These are phyloP conservation scores for Hydra vulgaris DNA, from an alignment of 30 jellyfish, hydroid and myxozoan species.

Conservation along the genomic window DNA sequence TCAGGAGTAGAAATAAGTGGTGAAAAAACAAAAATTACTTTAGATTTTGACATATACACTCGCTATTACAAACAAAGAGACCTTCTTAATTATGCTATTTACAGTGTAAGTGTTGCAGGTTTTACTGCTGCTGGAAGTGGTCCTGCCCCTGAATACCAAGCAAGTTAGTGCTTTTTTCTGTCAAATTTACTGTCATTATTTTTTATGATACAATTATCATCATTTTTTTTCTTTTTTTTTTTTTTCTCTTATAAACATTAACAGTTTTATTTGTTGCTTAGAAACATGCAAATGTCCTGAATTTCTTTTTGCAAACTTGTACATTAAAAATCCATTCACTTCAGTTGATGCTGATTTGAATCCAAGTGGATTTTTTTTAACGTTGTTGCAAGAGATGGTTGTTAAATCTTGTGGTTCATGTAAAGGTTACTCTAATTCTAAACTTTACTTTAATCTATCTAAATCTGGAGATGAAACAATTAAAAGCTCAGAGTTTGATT, in stretches of 20 bases:
- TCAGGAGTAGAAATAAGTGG: constrained; percentile 4
- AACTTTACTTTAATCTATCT: constrained; percentile 33
- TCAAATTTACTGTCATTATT: not conserved
- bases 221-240: not conserved
- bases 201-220: too few species aligned
- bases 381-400: constrained; percentile 26
- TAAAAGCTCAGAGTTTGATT: constrained; percentile 15
- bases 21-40: not conserved
- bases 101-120: constrained; percentile 17
- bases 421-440: constrained; percentile 18
- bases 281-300: constrained; percentile 55
- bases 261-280: constrained; percentile 4
- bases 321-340: constrained; percentile 37
- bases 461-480: constrained; percentile 32
- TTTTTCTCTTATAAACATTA: not conserved
- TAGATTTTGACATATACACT: constrained; percentile 11
- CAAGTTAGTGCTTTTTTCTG: not conserved
- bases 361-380: constrained; percentile 38
- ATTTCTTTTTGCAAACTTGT: constrained; percentile 50
- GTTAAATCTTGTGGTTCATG: constrained; percentile 40
- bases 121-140: constrained; percentile 22
- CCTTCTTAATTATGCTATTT: not conserved
- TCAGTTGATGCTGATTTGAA: constrained; percentile 7
- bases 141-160: constrained; percentile 24
- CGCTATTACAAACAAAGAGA: constrained; percentile 5